A percentile compares a stretch with the other conserved stretches of the same genome.
Conservation (phyloP, 1,140 invertebrate genomes). For the Brachionus paranguensis region DNA sequence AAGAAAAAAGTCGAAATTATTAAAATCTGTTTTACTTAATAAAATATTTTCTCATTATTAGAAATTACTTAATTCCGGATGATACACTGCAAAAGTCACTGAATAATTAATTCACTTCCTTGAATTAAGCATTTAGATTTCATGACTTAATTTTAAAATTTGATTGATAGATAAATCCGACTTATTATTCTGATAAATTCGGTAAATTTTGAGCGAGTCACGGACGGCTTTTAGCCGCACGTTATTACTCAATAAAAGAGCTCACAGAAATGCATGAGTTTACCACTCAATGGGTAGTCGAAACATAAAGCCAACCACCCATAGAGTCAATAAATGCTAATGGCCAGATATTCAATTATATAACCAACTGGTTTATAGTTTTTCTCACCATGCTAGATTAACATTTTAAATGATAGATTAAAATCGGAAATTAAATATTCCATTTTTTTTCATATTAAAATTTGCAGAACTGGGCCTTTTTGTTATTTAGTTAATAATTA, state of each 20-base stretch:
- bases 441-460: neutral
- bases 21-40: neutral
- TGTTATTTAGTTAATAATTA: neutral
- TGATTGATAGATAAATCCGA: neutral
- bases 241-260: neutral
- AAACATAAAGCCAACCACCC: neutral
- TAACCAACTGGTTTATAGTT: neutral
- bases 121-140: neutral
- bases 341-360: neutral
- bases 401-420: neutral
- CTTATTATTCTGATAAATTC: neutral
- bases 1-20: no score
- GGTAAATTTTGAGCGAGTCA: neutral
- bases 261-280: neutral
- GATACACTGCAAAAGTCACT: neutral
- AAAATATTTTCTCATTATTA: neutral
- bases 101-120: neutral
- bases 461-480: neutral
- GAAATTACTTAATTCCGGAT: neutral
- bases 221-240: neutral
- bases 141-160: neutral
- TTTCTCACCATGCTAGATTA: neutral
- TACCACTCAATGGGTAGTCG: neutral
- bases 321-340: neutral
- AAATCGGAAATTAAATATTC: slow-evolving; percentile 1